Evolutionary conservation across 2,797 vertebrate genomes (phyloP).

Genomic region (Atherinosoma microstoma): DNA sequence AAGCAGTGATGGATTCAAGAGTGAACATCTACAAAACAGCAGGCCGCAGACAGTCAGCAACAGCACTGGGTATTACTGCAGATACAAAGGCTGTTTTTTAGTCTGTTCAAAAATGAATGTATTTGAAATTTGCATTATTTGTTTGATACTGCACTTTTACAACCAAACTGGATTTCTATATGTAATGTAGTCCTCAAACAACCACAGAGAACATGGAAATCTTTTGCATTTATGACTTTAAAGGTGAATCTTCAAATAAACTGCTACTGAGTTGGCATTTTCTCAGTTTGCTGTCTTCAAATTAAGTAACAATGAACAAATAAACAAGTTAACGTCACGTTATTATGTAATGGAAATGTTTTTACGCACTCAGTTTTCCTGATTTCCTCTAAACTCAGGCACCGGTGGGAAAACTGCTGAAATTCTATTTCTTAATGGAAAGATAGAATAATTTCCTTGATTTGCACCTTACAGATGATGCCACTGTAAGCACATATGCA

Average conservation of each 20-base stretch:
- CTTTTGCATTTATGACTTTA: neutral
- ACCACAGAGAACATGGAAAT: neutral
- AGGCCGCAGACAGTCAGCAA: conserved; percentile 30
- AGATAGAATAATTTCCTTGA: too few relatives aligned
- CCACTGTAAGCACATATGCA: too few relatives aligned
- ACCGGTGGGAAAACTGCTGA: too few relatives aligned
- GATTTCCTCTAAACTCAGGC: too few relatives aligned
- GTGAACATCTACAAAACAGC: conserved; percentile 62
- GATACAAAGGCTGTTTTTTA: conserved; percentile 10
- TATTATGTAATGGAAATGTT: too few relatives aligned
- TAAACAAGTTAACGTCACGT: too few relatives aligned
- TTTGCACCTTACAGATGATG: too few relatives aligned
- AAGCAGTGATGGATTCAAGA: conserved; percentile 84
- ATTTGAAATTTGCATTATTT: neutral
- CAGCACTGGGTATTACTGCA: conserved; percentile 26
- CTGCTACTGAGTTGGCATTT: neutral
- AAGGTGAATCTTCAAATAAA: neutral
- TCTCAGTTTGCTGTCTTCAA: conserved; percentile 1
- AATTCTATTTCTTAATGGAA: too few relatives aligned
- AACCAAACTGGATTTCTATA: too few relatives aligned
- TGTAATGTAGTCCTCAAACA: too few relatives aligned
- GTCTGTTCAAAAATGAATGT: neutral
- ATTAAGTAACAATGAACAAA: neutral
- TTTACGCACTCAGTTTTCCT: too few relatives aligned
- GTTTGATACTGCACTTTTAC: neutral